Evolutionary conservation across 2,888 invertebrate species (phyloP), one percentile per base, ranked within the genome.

Genomic region (Leucophenga maculata): DNA sequence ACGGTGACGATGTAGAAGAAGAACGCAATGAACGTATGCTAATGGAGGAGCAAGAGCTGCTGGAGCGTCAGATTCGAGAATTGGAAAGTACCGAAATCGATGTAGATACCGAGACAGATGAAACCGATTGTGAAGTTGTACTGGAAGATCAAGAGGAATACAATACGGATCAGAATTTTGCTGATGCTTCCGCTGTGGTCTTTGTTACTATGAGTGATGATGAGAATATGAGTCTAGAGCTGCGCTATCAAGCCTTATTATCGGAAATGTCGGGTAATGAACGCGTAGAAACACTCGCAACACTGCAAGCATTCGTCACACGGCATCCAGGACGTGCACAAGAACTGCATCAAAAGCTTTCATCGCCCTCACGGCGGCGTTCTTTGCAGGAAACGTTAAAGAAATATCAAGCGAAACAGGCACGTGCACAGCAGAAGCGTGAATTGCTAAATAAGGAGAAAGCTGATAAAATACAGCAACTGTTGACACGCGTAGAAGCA

Each of bases 301-400:
- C 93, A 1, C 85, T 96, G 16, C 93, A 95, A 78, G 95, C 93
- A 0, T 89, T 95, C 26, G 94, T 94, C 0, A 94, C 94, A 0
- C 91, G 97, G n/a, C 95, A 96, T 86, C 98, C 98, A 0, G 98
- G 97, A 66, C 84, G 97, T 67, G 97, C 97, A 0, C 92, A 96
- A 71, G 96, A 97, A 78, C 90, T 98, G 57, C 98, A 98, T 88
- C 97, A 97, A 78, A 98, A 98, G 86, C 89, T 99, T 0, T 97
- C 97, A 0, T 96, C 96, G 60, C 97, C 97, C 0, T 94, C 96
- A 1, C 91, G 96, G n/a, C 91, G 95, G 50, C 92, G 95, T 74
- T 94, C 94, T n/a, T 84, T 95, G n/a, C 93, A 94, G 31, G 95
- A 95, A 84, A 95, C 96, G 0, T 88, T 96, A 20, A 89, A 91